Conservation (phyloP, 2,797 vertebrate species). For the Cirrhinus molitorella region DNA sequence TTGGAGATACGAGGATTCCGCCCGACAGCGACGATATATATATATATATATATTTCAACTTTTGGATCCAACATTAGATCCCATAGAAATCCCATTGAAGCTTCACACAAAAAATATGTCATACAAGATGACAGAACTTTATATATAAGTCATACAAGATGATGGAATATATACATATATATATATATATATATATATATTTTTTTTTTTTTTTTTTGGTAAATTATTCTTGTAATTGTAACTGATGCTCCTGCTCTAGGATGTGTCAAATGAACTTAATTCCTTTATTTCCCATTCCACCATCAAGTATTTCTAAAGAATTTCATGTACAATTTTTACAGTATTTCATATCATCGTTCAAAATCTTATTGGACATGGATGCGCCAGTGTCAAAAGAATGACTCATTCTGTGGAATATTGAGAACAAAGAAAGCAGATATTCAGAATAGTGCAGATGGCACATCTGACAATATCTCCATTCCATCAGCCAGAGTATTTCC, state of each 20-base stretch:
- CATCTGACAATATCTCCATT: conserved; percentile 47
- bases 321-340: background rate
- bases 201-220: background rate
- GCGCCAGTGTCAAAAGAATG: conserved; percentile 14
- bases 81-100: no score
- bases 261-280: conserved; percentile 2
- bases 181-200: no score
- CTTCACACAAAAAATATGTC: background rate
- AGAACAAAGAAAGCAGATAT: conserved; percentile 26
- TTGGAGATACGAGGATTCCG: no score
- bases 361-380: conserved; percentile 4
- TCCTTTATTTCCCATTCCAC: background rate
- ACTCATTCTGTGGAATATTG: background rate
- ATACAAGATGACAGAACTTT: no score
- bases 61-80: background rate
- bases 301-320: conserved; percentile 3
- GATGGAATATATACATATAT: no score
- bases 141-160: no score
- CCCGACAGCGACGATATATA: no score
- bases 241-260: no score
- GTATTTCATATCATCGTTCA: background rate
- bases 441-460: conserved; percentile 41
- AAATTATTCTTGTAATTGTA: background rate
- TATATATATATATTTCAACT: no score
- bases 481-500: conserved; percentile 24